Conservation (phyloP, 2,113 vertebrate genomes). For the Phocoena sinus region DNA sequence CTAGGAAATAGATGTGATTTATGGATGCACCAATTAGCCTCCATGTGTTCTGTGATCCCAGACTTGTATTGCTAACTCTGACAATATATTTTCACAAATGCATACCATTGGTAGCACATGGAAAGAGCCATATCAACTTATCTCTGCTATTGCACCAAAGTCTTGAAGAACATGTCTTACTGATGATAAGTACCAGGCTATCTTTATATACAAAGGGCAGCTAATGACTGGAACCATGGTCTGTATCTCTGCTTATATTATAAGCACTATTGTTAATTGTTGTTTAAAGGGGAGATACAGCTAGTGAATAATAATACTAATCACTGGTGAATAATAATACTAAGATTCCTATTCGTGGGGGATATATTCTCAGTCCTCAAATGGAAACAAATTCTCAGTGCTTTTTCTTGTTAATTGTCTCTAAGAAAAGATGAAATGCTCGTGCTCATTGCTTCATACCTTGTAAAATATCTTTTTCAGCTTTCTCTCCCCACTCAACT, state of each 20-base stretch:
- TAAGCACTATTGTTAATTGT: neutral
- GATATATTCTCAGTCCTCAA: neutral
- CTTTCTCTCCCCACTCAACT: neutral
- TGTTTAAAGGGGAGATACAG: neutral
- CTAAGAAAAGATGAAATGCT: neutral
- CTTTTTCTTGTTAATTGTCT: neutral
- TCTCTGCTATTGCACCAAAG: neutral
- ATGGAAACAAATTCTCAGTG: neutral
- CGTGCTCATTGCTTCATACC: neutral
- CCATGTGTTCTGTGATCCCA: neutral
- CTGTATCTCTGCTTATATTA: neutral
- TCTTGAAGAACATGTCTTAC: neutral
- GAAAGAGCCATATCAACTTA: neutral
- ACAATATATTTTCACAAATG: neutral
- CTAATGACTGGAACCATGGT: too few relatives aligned
- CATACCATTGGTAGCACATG: neutral
- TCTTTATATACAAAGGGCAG: neutral
- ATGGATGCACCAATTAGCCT: neutral
- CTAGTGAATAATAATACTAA: neutral
- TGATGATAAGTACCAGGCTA: neutral
- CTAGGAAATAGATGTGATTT: neutral
- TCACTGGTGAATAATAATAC: neutral
- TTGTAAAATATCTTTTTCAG: neutral
- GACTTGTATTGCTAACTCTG: neutral
- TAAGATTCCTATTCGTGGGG: neutral